Evolutionary conservation across 2,888 invertebrate genomes (phyloP), one percentile per base, ranked within the genome.

Genomic region (Teinopalpus imperialis): DNA sequence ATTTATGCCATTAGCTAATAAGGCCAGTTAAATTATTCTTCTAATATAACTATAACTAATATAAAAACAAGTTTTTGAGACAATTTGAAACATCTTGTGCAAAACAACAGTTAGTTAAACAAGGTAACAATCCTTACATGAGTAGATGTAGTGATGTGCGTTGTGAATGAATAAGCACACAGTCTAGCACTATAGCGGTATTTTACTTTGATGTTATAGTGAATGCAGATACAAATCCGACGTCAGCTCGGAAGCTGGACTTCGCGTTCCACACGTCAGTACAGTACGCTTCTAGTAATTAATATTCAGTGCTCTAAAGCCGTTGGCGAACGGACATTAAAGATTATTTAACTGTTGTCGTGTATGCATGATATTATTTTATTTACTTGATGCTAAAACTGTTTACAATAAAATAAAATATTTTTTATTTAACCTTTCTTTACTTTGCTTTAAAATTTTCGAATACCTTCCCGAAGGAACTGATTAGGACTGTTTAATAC

Each of bases 281-380:
- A 69, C n/a, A n/a, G 74, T 74, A 75, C 67, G 59, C 57, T 59
- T 61, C 57, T 57, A 67, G 74, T 85, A 80, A 85, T 83, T 80
- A 82, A 80, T 81, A 83, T 86, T 80, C 80, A 81, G 72, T 78
- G 75, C 72, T 68, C 53, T 66, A 74, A 63, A 63, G 72, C 66
- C 63, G 65, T 62, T 61, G 68, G 60, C 63, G 59, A 56, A 3
- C 69, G 72, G 76, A 81, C 81, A 82, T 82, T 76, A 79, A 81
- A 82, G 82, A 78, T 74, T 67, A 81, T 81, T 79, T 77, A 75
- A 75, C 69, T 72, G 71, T 49, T 44, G 41, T 51, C 43, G 52
- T 52, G 56, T 54, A 45, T 49, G 50, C 52, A 49, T 48, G 49
- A 46, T 39, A 50, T 52, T 52, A 50, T 56, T 50, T 53, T 49